Evolutionary conservation across 2,888 invertebrate genomes (phyloP).

Genomic region (Boloria selene): DNA sequence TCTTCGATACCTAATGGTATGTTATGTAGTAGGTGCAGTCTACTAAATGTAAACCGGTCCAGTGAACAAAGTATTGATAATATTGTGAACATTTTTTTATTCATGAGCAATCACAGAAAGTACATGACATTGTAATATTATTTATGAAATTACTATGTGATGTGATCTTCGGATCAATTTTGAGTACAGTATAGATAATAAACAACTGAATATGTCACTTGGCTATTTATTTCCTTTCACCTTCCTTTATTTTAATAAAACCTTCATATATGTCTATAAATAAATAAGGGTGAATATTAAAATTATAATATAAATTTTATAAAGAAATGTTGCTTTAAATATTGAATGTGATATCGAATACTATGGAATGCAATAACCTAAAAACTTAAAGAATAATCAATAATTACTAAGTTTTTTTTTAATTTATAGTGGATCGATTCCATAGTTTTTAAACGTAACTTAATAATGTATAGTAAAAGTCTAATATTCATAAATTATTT

Average conservation of each 20-base stretch:
- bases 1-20: constrained; percentile 78
- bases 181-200: constrained; percentile 89
- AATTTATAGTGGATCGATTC: no score
- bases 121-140: constrained; percentile 84
- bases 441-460: no score
- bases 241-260: not conserved
- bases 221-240: constrained; percentile 53
- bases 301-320: no score
- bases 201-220: constrained; percentile 86
- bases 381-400: no score
- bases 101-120: constrained; percentile 81
- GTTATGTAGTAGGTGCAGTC: constrained; percentile 75
- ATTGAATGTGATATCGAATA: no score
- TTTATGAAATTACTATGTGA: constrained; percentile 87
- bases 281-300: no score
- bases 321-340: no score
- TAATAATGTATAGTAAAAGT: no score
- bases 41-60: constrained; percentile 79
- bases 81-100: constrained; percentile 82
- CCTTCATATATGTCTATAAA: no score
- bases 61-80: constrained; percentile 82
- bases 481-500: no score
- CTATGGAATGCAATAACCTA: no score
- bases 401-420: no score
- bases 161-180: constrained; percentile 88